Percentiles rank a stretch among this genome's conserved stretches.
Conservation (phyloP, 2,797 vertebrate species). For the Mormyrops attenuatus region DNA sequence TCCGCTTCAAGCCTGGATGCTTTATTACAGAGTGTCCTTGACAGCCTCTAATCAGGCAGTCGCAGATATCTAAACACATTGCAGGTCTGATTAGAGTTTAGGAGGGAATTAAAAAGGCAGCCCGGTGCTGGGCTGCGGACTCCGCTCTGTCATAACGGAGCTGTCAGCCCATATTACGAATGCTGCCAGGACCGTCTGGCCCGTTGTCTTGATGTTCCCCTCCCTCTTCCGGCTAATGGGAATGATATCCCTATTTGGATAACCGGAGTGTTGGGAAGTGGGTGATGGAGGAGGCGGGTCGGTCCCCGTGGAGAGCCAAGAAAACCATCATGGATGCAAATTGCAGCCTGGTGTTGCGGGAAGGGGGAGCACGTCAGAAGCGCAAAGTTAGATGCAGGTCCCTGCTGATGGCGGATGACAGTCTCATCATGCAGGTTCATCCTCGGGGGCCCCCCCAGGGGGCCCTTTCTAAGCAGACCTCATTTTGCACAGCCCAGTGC, state of each 20-base stretch:
- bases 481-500: background rate
- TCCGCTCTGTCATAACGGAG: background rate
- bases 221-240: conserved; percentile 13
- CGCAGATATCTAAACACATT: conserved; percentile 16
- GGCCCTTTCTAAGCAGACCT: background rate
- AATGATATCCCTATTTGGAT: conserved; percentile 17
- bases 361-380: background rate
- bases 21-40: background rate
- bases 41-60: conserved; percentile 19
- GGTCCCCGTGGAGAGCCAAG: background rate
- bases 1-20: background rate
- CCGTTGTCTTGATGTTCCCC: conserved; percentile 16
- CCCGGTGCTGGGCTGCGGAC: background rate
- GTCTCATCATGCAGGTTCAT: background rate
- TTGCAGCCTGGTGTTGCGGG: background rate
- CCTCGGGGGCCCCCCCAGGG: background rate
- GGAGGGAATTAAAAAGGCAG: conserved; percentile 18
- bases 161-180: background rate
- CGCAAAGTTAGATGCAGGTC: background rate
- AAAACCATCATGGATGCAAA: background rate
- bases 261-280: conserved; percentile 9
- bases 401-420: conserved; percentile 20
- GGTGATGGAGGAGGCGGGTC: background rate
- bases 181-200: background rate
- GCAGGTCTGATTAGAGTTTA: conserved; percentile 3